A percentile compares a stretch with the other conserved stretches of the same genome.
Conservation (phyloP, 1,140 invertebrate genomes). For the Vanessa atalanta region DNA sequence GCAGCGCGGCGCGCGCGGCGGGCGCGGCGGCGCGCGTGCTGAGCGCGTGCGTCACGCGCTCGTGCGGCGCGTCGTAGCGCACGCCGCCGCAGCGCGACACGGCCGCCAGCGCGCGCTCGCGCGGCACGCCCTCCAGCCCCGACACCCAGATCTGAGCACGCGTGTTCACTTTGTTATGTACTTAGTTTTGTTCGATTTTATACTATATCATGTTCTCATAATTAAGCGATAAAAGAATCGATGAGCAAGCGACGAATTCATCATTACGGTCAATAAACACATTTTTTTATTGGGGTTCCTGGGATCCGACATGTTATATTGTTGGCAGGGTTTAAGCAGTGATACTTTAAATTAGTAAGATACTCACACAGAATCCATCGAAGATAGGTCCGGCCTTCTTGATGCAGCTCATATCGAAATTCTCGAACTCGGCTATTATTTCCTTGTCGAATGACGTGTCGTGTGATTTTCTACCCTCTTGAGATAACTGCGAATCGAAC, state of each 20-base stretch:
- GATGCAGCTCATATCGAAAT: slow-evolving; percentile 84
- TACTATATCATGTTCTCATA: too few species aligned
- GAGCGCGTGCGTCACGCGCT: slow-evolving; percentile 88
- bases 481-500: slow-evolving; percentile 49
- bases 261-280: too few species aligned
- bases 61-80: slow-evolving; percentile 87
- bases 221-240: too few species aligned
- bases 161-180: too few species aligned
- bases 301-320: too few species aligned
- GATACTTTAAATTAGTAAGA: too few species aligned
- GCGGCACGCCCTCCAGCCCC: slow-evolving; percentile 63
- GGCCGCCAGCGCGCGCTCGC: slow-evolving; percentile 89
- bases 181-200: too few species aligned
- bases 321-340: too few species aligned
- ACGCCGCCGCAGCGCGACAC: slow-evolving; percentile 91
- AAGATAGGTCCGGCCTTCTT: slow-evolving; percentile 89
- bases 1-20: slow-evolving; percentile 79
- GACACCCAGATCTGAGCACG: slow-evolving; percentile 60
- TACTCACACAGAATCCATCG: slow-evolving; percentile 89
- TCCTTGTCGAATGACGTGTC: slow-evolving; percentile 59
- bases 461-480: slow-evolving; percentile 53
- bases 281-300: too few species aligned
- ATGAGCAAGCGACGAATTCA: too few species aligned
- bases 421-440: slow-evolving; percentile 58
- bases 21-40: slow-evolving; percentile 40